phyloP scores from a whole-genome alignment of 2,888 invertebrate species.

The Proisotoma minuta region DNA sequence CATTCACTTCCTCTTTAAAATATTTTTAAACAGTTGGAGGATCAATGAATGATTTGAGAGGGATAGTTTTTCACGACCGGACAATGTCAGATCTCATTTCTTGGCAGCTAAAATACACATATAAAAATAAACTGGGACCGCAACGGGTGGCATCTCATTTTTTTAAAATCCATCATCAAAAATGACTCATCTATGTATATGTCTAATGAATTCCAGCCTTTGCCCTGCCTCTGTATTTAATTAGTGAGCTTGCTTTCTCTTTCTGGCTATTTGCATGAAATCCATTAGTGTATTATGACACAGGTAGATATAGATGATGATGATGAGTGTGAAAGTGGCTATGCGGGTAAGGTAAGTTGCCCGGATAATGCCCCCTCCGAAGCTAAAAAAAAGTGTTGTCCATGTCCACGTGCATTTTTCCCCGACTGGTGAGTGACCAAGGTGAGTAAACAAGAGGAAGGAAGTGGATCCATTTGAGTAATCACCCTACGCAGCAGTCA shows the following conservation, averaged over 20 bases:
- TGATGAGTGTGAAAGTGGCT: conserved; percentile 4
- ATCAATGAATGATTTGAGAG: neutral
- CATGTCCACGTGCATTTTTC: neutral
- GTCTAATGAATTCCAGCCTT: neutral
- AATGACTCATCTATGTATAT: neutral
- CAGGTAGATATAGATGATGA: neutral
- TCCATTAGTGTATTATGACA: conserved; percentile 5
- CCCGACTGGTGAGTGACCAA: neutral
- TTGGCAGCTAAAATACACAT: neutral
- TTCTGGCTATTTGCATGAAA: conserved; percentile 7
- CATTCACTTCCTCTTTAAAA: neutral
- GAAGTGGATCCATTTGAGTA: conserved; percentile 5
- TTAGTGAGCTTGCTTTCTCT: conserved; percentile 6
- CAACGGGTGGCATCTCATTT: conserved; percentile 44
- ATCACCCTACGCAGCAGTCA: conserved; percentile 6
- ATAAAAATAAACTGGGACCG: conserved; percentile 7
- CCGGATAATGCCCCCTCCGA: conserved; percentile 1
- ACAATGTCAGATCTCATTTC: conserved; percentile 20
- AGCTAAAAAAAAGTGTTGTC: neutral
- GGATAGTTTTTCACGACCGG: neutral
- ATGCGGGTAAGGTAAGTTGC: conserved; percentile 1
- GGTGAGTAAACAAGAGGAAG: conserved; percentile 5
- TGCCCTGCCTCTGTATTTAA: conserved; percentile 7
- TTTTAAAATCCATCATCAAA: conserved; percentile 1
- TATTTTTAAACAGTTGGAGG: neutral